Evolutionary conservation across 2,888 invertebrate genomes (phyloP).

Genomic region (Metellina segmentata): DNA sequence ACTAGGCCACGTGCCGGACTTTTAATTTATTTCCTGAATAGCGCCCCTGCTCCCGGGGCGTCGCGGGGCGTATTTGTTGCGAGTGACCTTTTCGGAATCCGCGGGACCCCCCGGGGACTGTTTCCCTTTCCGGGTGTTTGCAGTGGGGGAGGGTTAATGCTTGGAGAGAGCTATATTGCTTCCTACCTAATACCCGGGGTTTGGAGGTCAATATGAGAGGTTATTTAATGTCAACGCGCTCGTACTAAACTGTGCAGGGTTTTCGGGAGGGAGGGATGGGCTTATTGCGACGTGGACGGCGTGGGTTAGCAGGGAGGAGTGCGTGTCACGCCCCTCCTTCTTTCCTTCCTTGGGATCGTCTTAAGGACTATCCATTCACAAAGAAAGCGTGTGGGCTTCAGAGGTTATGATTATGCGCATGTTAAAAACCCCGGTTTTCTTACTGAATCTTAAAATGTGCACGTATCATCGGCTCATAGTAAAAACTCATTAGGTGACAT

Average conservation of each 20-base stretch:
- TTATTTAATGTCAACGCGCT: conserved; percentile 58
- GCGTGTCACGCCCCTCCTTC: not conserved
- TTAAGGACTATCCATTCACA: too few relatives aligned
- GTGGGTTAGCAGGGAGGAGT: not conserved
- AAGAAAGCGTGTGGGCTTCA: too few relatives aligned
- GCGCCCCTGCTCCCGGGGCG: conserved; percentile 16
- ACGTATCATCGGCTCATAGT: not conserved
- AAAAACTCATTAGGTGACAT: not conserved
- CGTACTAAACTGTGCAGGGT: too few relatives aligned
- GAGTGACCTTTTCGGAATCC: conserved; percentile 67
- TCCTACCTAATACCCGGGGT: conserved; percentile 49
- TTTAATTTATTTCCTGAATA: conserved; percentile 69
- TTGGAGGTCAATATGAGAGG: conserved; percentile 71
- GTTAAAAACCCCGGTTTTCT: too few relatives aligned
- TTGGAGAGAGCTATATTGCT: conserved; percentile 55
- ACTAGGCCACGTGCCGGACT: conserved; percentile 59
- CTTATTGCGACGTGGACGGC: not conserved
- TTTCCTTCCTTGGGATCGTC: not conserved
- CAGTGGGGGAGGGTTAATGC: conserved; percentile 72
- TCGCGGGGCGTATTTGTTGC: conserved; percentile 61
- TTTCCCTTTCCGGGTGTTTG: conserved; percentile 69
- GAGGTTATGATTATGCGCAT: too few relatives aligned
- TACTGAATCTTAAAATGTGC: too few relatives aligned
- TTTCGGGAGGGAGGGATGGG: not conserved
- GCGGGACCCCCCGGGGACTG: conserved; percentile 35